phyloP scores from a whole-genome alignment of 2,888 invertebrate species.

The Syrista parreyssii region DNA sequence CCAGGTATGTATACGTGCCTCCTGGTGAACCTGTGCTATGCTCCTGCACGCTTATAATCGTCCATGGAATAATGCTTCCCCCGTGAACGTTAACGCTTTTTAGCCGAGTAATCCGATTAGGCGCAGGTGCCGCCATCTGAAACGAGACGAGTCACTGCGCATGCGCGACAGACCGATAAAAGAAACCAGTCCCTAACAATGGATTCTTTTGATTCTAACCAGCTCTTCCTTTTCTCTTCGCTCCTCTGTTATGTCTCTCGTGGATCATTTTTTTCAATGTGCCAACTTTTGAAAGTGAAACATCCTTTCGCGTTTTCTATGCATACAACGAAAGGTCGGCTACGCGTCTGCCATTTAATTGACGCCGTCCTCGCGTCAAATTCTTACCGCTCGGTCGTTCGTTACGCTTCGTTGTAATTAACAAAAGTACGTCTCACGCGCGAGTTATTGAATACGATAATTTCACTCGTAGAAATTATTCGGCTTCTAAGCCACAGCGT shows the following conservation, averaged over 20 bases:
- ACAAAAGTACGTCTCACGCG: neutral
- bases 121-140: slow-evolving; percentile 33
- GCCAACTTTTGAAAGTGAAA: neutral
- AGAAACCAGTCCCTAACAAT: slow-evolving; percentile 1
- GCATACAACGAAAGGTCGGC: neutral
- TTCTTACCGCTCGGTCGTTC: neutral
- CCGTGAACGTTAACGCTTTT: neutral
- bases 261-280: neutral
- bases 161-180: neutral
- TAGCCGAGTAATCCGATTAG: slow-evolving; percentile 39
- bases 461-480: neutral
- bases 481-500: neutral
- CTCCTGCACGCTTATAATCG: neutral
- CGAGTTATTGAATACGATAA: neutral
- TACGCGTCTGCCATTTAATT: neutral
- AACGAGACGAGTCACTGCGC: neutral
- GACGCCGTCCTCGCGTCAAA: neutral
- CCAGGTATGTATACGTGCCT: neutral
- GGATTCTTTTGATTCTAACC: neutral
- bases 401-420: neutral
- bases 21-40: neutral
- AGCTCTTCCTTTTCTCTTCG: neutral
- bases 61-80: neutral
- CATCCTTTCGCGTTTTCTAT: neutral
- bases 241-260: neutral